phyloP scores from a whole-genome alignment of 2,888 invertebrate species.

The Hyposoter didymator region DNA sequence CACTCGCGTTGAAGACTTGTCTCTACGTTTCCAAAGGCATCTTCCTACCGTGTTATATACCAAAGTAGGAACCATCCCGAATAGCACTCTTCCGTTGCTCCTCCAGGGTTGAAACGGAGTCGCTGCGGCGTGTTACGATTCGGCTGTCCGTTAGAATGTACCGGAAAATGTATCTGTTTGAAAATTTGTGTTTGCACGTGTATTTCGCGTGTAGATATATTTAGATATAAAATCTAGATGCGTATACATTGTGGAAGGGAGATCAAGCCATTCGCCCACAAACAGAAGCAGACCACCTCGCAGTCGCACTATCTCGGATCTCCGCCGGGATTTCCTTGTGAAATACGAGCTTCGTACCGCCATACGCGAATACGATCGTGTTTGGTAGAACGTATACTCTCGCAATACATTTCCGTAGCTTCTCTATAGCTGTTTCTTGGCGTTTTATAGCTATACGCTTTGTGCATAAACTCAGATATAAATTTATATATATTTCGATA shows the following conservation, averaged over 20 bases:
- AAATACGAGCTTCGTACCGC: slow-evolving; percentile 59
- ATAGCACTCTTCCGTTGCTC: slow-evolving; percentile 37
- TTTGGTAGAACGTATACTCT: slow-evolving; percentile 47
- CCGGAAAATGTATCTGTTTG: neutral
- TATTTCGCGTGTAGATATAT: neutral
- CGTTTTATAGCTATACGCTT: neutral
- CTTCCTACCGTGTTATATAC: neutral
- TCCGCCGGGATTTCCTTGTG: slow-evolving; percentile 63
- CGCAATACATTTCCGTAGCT: slow-evolving; percentile 58
- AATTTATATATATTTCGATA: neutral
- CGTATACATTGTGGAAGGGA: neutral
- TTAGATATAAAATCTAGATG: neutral
- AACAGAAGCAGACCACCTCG: slow-evolving; percentile 44
- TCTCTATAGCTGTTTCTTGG: neutral
- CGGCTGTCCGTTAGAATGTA: slow-evolving; percentile 32
- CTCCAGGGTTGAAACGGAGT: slow-evolving; percentile 40
- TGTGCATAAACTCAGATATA: neutral
- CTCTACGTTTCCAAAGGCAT: slow-evolving; percentile 9
- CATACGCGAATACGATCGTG: slow-evolving; percentile 52
- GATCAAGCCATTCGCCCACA: slow-evolving; percentile 22
- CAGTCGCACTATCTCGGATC: slow-evolving; percentile 57
- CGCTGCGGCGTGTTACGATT: slow-evolving; percentile 27
- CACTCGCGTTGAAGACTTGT: too few relatives aligned
- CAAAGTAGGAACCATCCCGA: neutral
- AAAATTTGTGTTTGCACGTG: slow-evolving; percentile 6